Base-by-base conservation (phyloP, 1,140 invertebrate species). In the Drosophila carrolli region DNA sequence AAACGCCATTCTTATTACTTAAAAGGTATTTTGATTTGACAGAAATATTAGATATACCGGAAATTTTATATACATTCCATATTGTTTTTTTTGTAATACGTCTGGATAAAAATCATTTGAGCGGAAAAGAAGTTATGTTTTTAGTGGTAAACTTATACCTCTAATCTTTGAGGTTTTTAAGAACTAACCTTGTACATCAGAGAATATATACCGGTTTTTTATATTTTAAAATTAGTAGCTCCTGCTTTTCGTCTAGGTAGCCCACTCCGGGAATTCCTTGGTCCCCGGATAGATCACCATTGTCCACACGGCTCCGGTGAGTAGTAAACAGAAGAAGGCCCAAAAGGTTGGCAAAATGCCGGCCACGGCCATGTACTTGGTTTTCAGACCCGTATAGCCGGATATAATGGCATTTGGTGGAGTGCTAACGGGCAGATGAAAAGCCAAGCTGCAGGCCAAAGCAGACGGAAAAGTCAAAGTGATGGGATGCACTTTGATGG, bases 351-450 rank as follows among this genome's bases (percentile, higher is more conserved):
- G 4, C 95, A 94, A 43, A 96, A 95, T 8, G 95, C 97, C 51
- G 95, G 95, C 72, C 94, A 94, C 5, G 7, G 70, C 82, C 70
- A 86, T 35, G 46, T 86, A 88, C 27, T 88, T 86, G 0, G 82
- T 82, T 29, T 86, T 86, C 9, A 86, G 48, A 1, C 40, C 94
- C 0, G 95, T 95, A 29, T 95, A 95, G 0, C 95, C 95, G 40
- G 97, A 96, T 1, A 97, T 97, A 56, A 99, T 98, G 0, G 98
- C 98, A 93, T 99, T 99, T 7, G 98, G 97, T 8, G 98, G 97
- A 0, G 95, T 96, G 41, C 93, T 93, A 0, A 97, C 96, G 1
- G 97, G 96, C 59, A 93, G 67, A 43, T 93, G 93, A 90, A 95
- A 96, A 0, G 95, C 94, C 91, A 94, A 97, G 2, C 96, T 97